Conservation (phyloP, 2,797 vertebrate genomes). For the Urosaurus nigricauda region DNA sequence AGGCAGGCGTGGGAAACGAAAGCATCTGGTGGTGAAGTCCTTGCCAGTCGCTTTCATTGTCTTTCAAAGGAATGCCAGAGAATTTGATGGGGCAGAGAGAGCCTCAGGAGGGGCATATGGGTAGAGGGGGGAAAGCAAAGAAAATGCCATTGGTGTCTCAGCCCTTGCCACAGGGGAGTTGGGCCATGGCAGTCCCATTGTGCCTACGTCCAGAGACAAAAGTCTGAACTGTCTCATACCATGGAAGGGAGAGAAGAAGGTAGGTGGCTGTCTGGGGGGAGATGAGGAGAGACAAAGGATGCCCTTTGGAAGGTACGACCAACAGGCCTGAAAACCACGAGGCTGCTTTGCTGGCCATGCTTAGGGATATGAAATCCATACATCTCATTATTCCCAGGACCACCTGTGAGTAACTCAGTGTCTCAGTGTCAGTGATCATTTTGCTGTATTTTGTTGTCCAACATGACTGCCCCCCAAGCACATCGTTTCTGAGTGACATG, state of each 20-base stretch:
- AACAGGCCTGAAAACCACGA: not conserved
- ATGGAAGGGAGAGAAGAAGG: not conserved
- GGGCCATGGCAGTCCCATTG: not conserved
- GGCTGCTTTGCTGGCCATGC: not conserved
- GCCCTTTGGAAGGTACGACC: not conserved
- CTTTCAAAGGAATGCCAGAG: slow-evolving; percentile 69
- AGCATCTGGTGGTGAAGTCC: slow-evolving; percentile 71
- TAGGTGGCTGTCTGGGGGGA: not conserved
- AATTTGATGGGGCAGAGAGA: slow-evolving; percentile 24
- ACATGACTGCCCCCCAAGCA: not conserved
- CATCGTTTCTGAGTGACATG: not conserved
- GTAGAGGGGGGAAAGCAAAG: not conserved
- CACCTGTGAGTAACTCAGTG: not conserved
- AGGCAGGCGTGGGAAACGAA: slow-evolving; percentile 73
- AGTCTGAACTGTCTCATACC: not conserved
- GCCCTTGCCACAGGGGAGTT: not conserved
- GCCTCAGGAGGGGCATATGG: slow-evolving; percentile 14
- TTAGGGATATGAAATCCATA: not conserved
- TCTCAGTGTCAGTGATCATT: too few relatives aligned
- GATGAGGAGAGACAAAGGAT: not conserved
- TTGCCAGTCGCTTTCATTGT: slow-evolving; percentile 72
- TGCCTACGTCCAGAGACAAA: not conserved
- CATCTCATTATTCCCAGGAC: not conserved
- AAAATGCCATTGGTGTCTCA: not conserved
- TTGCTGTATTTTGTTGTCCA: too few relatives aligned